phyloP scores from a whole-genome alignment of 2,797 vertebrate genomes.

The Lophius americanus region DNA sequence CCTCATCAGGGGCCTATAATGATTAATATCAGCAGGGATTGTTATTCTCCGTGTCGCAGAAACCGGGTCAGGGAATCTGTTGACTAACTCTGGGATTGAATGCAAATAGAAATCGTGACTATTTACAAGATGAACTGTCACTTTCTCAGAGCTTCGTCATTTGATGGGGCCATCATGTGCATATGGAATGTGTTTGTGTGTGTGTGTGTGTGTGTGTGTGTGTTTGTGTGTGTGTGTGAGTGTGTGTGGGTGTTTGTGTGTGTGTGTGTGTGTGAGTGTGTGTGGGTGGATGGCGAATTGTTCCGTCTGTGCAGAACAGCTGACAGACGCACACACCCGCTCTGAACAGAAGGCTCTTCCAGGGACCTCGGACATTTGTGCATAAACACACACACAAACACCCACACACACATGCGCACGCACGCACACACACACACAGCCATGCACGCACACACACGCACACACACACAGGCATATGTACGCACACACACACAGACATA shows the following conservation, averaged over 20 bases:
- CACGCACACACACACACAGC: conserved; percentile 12
- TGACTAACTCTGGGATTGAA: conserved; percentile 22
- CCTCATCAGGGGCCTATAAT: too few species aligned
- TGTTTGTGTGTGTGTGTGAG: conserved; percentile 41
- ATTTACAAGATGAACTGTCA: conserved; percentile 34
- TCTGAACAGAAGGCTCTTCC: conserved; percentile 73
- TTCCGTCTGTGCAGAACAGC: conserved; percentile 78
- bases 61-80: conserved; percentile 50
- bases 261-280: conserved; percentile 39
- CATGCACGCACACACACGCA: not conserved
- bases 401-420: conserved; percentile 19
- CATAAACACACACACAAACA: conserved; percentile 22
- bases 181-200: conserved; percentile 53
- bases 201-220: conserved; percentile 29
- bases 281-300: conserved; percentile 66
- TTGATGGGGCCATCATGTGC: conserved; percentile 45
- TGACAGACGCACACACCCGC: conserved; percentile 67
- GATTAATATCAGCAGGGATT: conserved; percentile 36
- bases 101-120: conserved; percentile 26
- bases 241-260: conserved; percentile 33
- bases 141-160: conserved; percentile 8
- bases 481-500: not conserved
- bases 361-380: conserved; percentile 48
- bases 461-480: not conserved
- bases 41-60: conserved; percentile 40